Base-by-base conservation (phyloP, 2,888 invertebrate genomes). In the Dynastes hyllus region DNA sequence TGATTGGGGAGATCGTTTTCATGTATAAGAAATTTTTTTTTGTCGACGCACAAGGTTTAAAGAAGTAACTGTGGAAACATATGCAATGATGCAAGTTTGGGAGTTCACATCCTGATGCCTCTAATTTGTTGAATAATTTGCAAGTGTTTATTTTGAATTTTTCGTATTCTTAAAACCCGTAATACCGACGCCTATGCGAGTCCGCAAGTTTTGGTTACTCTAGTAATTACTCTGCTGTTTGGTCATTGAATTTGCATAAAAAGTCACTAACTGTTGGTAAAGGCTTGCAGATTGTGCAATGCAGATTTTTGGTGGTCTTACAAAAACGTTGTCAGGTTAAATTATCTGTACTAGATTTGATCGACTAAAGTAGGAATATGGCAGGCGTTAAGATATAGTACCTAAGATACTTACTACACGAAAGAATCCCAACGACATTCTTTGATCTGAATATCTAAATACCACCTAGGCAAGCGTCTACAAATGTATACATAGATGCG, bases 391-490 rank as follows among this genome's bases (percentile, higher is more conserved):
- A 45, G 45, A 11, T 45, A 11, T 11, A 2, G 45, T 11, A 11
- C 45, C 1, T 45, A 37, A 5, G 45, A 0, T 45, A 8, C 11
- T 45, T 45, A 0, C 37, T 37, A 53, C 16, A 53, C 13, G 16
- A 8, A 22, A 22, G 16, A 22, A 22, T 22, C 16, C 22, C n/a
- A 58, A 53, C 53, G 22, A 22, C 5, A 27, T 58, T 58, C 1
- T 22, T 58, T 22, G 9, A 58, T 58, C 8, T 22, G 40, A 67
- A 67, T 67, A 58, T n/a, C 37, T 37, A 13, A 66, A 66, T 66
- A 32, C n/a, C 37, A 66, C 45, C 45, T 40, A 22, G 6, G 40
- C 66, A 16, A 22, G 55, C 22, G 22, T 58, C 55, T 58, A 58
- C 9, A 22, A 45, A 58, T 58, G 9, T 22, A 37, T 37, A 37